Evolutionary conservation across 2,113 vertebrate genomes (phyloP), one percentile per base, ranked within the genome.

Genomic region (Antidorcas marsupialis): DNA sequence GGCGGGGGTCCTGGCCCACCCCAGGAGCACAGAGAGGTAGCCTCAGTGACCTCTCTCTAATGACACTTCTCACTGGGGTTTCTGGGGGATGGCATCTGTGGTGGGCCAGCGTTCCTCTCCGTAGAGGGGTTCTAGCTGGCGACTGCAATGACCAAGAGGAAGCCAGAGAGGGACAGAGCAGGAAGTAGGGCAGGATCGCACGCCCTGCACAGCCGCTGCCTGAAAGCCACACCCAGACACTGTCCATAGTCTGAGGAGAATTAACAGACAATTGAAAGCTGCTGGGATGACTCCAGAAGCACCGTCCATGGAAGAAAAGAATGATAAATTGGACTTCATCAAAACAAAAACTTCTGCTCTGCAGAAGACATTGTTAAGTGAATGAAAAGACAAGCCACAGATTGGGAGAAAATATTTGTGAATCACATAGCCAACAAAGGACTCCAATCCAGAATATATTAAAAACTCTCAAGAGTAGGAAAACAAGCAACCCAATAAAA

Each of bases 241-340:
- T 16, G 45, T 15, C 87, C 64, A 1, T 0, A 11, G 92, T 59
- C 96, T 93, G 83, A 39, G 19, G 36, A 91, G 17, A 93, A 95
- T 93, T 89, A 91, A 91, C 64, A 64, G n/a, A 47, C 94, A 95
- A 94, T 95, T 83, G 50, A 94, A 96, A 96, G 57, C 94, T 16
- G 79, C 71, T 74, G 45, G 79, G 67, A 84, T 43, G 89, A 83
- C 87, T 87, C 93, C 95, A 94, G 53, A 81, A 89, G 30, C 71
- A 82, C 50, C 36, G 3, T 19, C 83, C 47, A 2, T 15, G 36
- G 11, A 85, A 53, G 81, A 71, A 93, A 93, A 71, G 47, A 92
- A 95, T 85, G 92, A 91, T 74, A 62, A 59, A 82, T 81, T 81
- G 28, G 90, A 71, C 79, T 74, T 82, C 92, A 23, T 71, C 78